Base-by-base conservation (phyloP, 2,113 vertebrate species). In the Strix uralensis region DNA sequence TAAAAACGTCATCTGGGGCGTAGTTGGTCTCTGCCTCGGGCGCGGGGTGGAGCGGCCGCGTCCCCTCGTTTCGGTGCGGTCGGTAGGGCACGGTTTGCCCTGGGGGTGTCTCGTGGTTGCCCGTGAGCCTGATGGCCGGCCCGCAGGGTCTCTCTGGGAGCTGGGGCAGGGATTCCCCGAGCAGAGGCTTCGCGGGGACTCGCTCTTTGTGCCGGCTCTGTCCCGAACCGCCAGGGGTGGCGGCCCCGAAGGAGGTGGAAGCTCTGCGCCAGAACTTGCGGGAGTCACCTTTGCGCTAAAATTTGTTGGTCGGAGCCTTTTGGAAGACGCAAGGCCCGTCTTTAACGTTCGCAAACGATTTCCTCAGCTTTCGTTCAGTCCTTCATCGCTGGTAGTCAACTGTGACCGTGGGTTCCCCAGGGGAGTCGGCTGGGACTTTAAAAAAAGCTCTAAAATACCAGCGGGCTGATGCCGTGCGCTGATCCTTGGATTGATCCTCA, bases 111-210 rank as follows among this genome's bases (percentile, higher is more conserved):
- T n/a, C 20, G 7, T n/a, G 20, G 25, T 72, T 38, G n/a, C 16
- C 58, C 5, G 1, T 6, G 9, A 49, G 38, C 32, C 51, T 5
- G 14, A 2, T 32, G 1, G 2, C 47, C 22, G 10, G 26, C 49
- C 15, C 51, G 2, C 9, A 5, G 1, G 1, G 3, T 6, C 42
- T n/a, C n/a, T 19, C 14, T 9, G 9, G 54, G 47, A 27, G 59
- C 16, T 14, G 52, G 4, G 13, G 49, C 61, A 20, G 40, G 27
- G 34, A 6, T 61, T 30, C 59, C 72, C 29, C 13, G 8, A 13
- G 30, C 18, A 5, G 32, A 6, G 27, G 4, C 4, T 0, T 14
- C 5, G 15, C 25, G 4, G 63, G 58, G 38, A 11, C 42, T 13
- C 8, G 3, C 17, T 32, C 55, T 20, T 32, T 12, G 13, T 17